Conservation (phyloP, 2,797 vertebrate genomes). For the Peromyscus nudipes region DNA sequence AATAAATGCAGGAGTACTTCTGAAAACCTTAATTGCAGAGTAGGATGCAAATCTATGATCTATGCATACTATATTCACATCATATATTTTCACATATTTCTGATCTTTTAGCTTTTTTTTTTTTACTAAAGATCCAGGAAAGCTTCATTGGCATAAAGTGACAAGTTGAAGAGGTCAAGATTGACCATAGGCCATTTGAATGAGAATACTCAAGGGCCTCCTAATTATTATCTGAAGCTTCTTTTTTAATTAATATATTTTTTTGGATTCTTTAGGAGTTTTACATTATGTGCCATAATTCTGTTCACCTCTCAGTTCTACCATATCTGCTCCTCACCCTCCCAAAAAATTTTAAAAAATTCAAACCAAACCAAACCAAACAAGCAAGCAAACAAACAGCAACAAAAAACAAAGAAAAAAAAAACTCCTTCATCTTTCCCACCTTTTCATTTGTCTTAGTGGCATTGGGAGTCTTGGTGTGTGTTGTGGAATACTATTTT, state of each 20-base stretch:
- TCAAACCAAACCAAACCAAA: background rate
- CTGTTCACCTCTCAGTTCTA: background rate
- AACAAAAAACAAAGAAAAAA: background rate
- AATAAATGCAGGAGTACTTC: background rate
- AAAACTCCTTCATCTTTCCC: background rate
- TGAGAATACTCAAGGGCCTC: background rate
- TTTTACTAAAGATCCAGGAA: background rate
- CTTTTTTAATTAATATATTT: background rate
- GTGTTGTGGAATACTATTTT: background rate
- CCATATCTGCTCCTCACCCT: background rate
- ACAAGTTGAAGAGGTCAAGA: background rate
- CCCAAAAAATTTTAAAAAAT: background rate
- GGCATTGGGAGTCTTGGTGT: background rate
- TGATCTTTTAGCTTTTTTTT: background rate
- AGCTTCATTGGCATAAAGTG: background rate
- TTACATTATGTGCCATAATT: background rate
- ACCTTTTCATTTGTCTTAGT: background rate
- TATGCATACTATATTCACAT: background rate
- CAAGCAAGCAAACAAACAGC: background rate
- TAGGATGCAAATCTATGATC: background rate
- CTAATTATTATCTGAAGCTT: background rate
- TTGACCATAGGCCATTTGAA: background rate
- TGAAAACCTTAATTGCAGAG: background rate
- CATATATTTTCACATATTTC: background rate
- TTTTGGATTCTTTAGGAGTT: background rate